A percentile compares a stretch with the other conserved stretches of the same genome.
phyloP scores from a whole-genome alignment of 2,888 invertebrate genomes.

The Trachelus troglodyta region DNA sequence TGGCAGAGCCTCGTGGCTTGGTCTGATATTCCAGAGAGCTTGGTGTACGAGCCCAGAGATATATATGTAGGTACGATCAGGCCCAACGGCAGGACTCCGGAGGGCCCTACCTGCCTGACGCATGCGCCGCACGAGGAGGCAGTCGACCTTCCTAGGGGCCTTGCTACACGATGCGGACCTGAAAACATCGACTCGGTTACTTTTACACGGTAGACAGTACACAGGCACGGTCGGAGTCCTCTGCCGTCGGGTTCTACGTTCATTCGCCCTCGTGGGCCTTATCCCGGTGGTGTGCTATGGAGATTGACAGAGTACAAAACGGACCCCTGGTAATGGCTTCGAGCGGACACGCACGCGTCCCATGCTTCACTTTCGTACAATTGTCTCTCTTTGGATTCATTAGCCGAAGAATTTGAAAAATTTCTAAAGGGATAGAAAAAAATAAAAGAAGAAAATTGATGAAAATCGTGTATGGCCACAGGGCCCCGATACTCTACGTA shows the following conservation, averaged over 20 bases:
- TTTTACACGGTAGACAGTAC: background rate
- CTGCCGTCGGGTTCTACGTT: background rate
- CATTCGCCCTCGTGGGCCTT: background rate
- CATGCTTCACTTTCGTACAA: background rate
- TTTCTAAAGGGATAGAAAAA: background rate
- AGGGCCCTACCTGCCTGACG: slow-evolving; percentile 15
- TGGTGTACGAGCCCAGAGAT: background rate
- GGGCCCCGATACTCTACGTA: background rate
- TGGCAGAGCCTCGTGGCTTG: background rate
- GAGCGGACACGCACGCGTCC: background rate
- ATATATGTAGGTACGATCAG: background rate
- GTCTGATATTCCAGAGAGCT: background rate
- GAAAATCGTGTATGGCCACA: background rate
- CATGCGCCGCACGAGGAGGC: slow-evolving; percentile 39
- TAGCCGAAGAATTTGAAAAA: background rate
- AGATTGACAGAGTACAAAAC: background rate
- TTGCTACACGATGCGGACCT: slow-evolving; percentile 53
- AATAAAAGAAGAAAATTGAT: background rate
- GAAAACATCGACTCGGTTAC: slow-evolving; percentile 45
- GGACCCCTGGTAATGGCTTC: background rate
- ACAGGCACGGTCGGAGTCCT: background rate
- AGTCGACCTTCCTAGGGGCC: slow-evolving; percentile 59
- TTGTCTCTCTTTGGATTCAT: background rate
- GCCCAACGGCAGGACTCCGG: background rate
- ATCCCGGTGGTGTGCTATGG: background rate